A percentile compares a stretch with the other conserved stretches of the same genome.
Evolutionary conservation across 1,140 invertebrate genomes (phyloP).

Genomic region (Brachionus rotundiformis): DNA sequence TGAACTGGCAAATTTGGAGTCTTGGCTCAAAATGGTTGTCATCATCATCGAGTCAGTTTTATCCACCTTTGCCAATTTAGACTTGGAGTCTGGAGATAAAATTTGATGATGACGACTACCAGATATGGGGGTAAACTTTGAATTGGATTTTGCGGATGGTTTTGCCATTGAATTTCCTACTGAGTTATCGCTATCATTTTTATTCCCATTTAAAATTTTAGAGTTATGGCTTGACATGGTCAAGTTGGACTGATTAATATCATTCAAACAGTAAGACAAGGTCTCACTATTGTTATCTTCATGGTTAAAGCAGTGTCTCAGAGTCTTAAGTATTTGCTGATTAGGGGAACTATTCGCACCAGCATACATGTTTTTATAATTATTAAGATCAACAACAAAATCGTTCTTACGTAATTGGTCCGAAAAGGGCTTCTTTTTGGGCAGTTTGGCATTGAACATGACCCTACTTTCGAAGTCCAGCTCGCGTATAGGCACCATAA

Average conservation of each 20-base stretch:
- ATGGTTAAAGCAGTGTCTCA: constrained; percentile 45
- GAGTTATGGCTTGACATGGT: not conserved
- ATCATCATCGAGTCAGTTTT: constrained; percentile 43
- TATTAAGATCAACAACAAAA: constrained; percentile 44
- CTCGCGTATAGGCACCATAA: constrained; percentile 40
- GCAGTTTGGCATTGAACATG: constrained; percentile 37
- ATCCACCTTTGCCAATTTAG: not conserved
- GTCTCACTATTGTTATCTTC: constrained; percentile 28
- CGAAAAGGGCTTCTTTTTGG: constrained; percentile 42
- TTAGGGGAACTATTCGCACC: not conserved
- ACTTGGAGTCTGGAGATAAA: not conserved
- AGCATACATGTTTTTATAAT: not conserved
- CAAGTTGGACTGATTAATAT: not conserved
- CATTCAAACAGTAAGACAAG: not conserved
- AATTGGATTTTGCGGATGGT: not conserved
- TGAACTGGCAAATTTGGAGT: not conserved
- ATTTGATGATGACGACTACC: constrained; percentile 35
- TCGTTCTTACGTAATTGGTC: constrained; percentile 49
- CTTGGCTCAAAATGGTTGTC: not conserved
- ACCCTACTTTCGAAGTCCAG: constrained; percentile 47
- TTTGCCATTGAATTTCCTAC: not conserved
- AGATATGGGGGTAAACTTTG: not conserved
- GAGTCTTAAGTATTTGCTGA: constrained; percentile 38
- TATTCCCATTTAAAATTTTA: not conserved
- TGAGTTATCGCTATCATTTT: not conserved